phyloP scores from a whole-genome alignment of 2,888 invertebrate species.

The Sericinus montela region DNA sequence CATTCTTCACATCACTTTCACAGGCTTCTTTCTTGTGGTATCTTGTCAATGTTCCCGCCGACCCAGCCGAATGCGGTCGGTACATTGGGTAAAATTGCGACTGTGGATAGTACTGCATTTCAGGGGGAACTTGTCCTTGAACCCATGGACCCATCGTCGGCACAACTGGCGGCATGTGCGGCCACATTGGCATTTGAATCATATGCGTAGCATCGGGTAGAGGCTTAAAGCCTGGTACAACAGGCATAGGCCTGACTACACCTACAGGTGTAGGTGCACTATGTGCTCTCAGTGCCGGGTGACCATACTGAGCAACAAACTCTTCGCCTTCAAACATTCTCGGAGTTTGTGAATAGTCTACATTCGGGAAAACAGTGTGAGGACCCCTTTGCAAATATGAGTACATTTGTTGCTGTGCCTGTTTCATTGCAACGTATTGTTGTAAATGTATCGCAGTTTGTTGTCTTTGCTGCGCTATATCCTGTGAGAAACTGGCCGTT shows the following conservation, averaged over 20 bases:
- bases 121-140: constrained; percentile 53
- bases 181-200: constrained; percentile 69
- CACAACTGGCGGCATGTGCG: constrained; percentile 60
- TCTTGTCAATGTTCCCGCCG: constrained; percentile 68
- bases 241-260: constrained; percentile 54
- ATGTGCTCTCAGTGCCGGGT: constrained; percentile 57
- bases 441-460: constrained; percentile 72
- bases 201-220: constrained; percentile 56
- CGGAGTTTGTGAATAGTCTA: constrained; percentile 50
- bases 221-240: constrained; percentile 47
- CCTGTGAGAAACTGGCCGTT: constrained; percentile 47
- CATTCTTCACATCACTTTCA: constrained; percentile 56
- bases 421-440: constrained; percentile 76
- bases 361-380: constrained; percentile 64
- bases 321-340: constrained; percentile 63
- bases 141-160: constrained; percentile 62
- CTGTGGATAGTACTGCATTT: constrained; percentile 70
- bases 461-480: constrained; percentile 65
- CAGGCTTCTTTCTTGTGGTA: constrained; percentile 61
- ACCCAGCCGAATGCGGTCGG: constrained; percentile 67
- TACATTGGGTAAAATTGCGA: constrained; percentile 69
- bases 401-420: constrained; percentile 74
- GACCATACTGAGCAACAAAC: constrained; percentile 52
- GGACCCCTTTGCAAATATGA: constrained; percentile 65
- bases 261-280: constrained; percentile 63